Base-by-base conservation (phyloP, 2,888 invertebrate species). In the Sarcophaga rosellei region DNA sequence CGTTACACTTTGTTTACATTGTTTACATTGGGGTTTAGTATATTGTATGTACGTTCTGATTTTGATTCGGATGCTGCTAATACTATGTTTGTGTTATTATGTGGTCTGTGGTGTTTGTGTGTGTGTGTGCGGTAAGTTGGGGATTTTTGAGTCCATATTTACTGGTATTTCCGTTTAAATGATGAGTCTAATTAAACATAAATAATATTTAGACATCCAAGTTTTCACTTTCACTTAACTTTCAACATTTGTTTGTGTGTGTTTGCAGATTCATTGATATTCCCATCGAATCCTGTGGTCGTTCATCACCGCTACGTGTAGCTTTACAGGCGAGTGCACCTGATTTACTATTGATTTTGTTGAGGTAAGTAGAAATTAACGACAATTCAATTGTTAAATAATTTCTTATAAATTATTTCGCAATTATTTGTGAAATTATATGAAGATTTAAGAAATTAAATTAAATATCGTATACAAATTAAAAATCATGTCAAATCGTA, bases 251-350 rank as follows among this genome's bases (percentile, higher is more conserved):
- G 85, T 86, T 86, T 87, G 88, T 81, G 17, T 53, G 17, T 87
- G 83, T 88, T 91, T 89, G 44, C 90, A 92, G 93, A 65, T 96
- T 97, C 90, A 95, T 97, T 87, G 97, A 97, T 91, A 95, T 97
- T 3, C 97, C 97, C 15, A 95, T 97, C 92, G 96, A 96, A 91
- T 96, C 96, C 81, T 97, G 97, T 90, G 97, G 97, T 0, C 95
- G 94, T 89, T 95, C 96, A 6, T 94, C 96, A 0, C 96, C 97
- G 0, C 93, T 96, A 2, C 95, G 96, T 90, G 95, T 97, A 1
- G 96, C 96, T 0, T 94, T 96, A 86, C 96, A 97, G 91, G 95
- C 96, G 90, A 96, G 96, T 66, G 94, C 96, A 12, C 95, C 97
- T 4, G 97, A 97, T 91, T 95, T 97, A 90, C 93, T 97, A 5